Evolutionary conservation across 2,797 vertebrate genomes (phyloP).

Genomic region (Pipistrellus pygmaeus): DNA sequence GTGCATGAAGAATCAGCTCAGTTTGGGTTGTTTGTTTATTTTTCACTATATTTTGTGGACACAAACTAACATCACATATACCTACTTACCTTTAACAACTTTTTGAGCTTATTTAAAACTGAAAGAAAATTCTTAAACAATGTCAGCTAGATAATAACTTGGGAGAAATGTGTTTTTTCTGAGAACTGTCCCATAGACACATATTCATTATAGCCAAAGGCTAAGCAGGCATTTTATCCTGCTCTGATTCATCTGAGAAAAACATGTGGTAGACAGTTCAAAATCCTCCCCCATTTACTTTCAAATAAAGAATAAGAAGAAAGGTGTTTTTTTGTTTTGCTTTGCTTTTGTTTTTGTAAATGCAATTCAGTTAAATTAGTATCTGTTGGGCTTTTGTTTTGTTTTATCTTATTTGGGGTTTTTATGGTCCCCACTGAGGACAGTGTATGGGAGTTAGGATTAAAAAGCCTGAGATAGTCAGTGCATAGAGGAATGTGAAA

Average conservation of each 20-base stretch:
- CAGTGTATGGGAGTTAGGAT: slow-evolving; percentile 16
- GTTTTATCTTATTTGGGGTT: slow-evolving; percentile 20
- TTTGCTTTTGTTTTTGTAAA: slow-evolving; percentile 9
- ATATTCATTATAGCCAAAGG: slow-evolving; percentile 51
- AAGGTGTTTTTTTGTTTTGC: not conserved
- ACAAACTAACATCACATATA: not conserved
- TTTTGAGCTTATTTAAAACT: slow-evolving; percentile 25
- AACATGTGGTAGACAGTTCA: slow-evolving; percentile 60
- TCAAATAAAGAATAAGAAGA: slow-evolving; percentile 62
- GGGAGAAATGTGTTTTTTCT: slow-evolving; percentile 48
- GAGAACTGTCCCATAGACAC: slow-evolving; percentile 43
- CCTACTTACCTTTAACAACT: not conserved
- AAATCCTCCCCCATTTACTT: slow-evolving; percentile 48
- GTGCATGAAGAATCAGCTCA: not conserved
- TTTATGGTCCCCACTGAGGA: slow-evolving; percentile 54
- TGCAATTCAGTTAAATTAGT: slow-evolving; percentile 62
- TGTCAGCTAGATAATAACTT: slow-evolving; percentile 26
- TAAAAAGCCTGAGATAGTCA: not conserved
- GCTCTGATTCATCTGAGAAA: slow-evolving; percentile 73
- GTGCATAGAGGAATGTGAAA: not conserved
- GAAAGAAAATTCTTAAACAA: slow-evolving; percentile 37
- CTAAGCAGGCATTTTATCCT: slow-evolving; percentile 51
- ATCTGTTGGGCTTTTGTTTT: slow-evolving; percentile 24
- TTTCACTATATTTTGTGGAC: slow-evolving; percentile 15
- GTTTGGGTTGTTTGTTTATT: not conserved